phyloP scores from a whole-genome alignment of 1,140 invertebrate species.

The Drosophila novamexicana region DNA sequence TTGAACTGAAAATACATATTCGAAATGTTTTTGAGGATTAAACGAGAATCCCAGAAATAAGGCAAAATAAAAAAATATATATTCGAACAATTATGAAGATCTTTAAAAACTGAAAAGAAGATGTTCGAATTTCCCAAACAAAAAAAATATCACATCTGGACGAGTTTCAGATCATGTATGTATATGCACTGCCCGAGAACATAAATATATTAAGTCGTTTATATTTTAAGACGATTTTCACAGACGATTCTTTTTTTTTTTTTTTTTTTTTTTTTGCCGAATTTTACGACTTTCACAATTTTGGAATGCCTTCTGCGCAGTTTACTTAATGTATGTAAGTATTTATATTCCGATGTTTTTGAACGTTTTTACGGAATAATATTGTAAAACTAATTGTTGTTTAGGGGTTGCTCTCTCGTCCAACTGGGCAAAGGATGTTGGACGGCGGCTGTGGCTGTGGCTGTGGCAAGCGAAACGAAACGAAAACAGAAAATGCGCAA shows the following conservation, averaged over 20 bases:
- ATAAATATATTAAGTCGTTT: too few species aligned
- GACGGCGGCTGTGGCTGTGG: constrained; percentile 14
- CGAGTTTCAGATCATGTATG: too few species aligned
- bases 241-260: constrained; percentile 20
- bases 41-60: neutral
- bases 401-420: constrained; percentile 56
- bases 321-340: constrained; percentile 9
- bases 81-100: neutral
- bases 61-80: neutral
- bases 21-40: neutral
- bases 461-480: constrained; percentile 59
- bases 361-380: neutral
- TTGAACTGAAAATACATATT: constrained; percentile 7
- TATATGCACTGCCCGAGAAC: too few species aligned
- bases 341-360: constrained; percentile 8
- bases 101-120: too few species aligned
- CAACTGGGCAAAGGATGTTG: constrained; percentile 49
- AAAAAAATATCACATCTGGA: too few species aligned
- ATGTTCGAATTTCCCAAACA: too few species aligned
- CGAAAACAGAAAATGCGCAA: constrained; percentile 77
- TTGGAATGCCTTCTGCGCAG: constrained; percentile 47
- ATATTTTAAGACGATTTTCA: constrained; percentile 36
- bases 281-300: constrained; percentile 39
- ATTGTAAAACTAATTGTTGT: constrained; percentile 65
- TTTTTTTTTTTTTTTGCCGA: constrained; percentile 16